Conservation (phyloP, 2,113 vertebrate species). For the Cebidichthys violaceus region DNA sequence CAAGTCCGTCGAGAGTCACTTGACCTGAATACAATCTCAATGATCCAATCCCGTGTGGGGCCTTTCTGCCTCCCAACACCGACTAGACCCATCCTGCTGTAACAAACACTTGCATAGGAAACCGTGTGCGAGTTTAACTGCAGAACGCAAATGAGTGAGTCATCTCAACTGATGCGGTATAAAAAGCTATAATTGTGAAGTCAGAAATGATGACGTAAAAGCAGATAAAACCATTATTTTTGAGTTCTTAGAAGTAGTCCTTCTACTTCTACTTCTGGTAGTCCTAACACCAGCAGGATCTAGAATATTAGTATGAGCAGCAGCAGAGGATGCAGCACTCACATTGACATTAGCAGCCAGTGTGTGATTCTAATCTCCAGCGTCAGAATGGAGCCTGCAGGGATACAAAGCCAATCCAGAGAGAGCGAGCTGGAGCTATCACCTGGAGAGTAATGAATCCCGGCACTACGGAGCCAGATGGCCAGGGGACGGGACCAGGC, state of each 20-base stretch:
- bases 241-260: background rate
- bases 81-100: background rate
- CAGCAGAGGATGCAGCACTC: constrained; percentile 28
- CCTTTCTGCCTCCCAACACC: background rate
- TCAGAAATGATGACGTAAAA: background rate
- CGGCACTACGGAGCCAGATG: constrained; percentile 62
- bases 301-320: constrained; percentile 30
- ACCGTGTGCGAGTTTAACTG: background rate
- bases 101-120: background rate
- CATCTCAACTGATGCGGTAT: background rate
- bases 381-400: constrained; percentile 63
- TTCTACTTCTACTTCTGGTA: too few relatives aligned
- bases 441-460: constrained; percentile 73
- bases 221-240: background rate
- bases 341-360: constrained; percentile 57
- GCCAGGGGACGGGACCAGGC: constrained; percentile 49
- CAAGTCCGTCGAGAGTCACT: constrained; percentile 40
- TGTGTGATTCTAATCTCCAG: constrained; percentile 64
- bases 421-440: constrained; percentile 53
- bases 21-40: constrained; percentile 41
- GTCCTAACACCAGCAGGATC: background rate
- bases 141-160: background rate
- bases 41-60: constrained; percentile 1
- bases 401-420: constrained; percentile 54
- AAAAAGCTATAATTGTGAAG: background rate